A percentile compares a stretch with the other conserved stretches of the same genome.
Evolutionary conservation across 1,140 invertebrate genomes (phyloP).

Genomic region (Philotrypesis tridentata): DNA sequence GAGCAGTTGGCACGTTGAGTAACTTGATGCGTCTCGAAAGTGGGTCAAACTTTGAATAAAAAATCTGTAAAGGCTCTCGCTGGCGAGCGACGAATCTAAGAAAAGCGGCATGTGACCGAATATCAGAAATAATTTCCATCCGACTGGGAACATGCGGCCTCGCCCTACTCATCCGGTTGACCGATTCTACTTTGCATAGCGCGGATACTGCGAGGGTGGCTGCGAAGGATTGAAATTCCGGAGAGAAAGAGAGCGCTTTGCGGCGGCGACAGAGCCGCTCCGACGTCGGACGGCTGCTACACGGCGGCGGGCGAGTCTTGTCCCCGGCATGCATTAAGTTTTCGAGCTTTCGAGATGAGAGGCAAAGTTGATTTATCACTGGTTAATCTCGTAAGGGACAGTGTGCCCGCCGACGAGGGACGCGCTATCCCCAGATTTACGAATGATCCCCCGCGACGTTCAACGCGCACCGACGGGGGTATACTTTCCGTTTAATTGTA

Average conservation of each 20-base stretch:
- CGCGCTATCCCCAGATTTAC: not conserved
- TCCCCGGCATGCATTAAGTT: constrained; percentile 30
- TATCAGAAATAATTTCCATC: not conserved
- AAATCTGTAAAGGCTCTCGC: no score
- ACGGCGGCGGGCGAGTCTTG: no score
- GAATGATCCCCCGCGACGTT: no score
- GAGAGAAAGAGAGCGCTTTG: not conserved
- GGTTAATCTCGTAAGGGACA: constrained; percentile 6
- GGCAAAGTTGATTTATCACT: constrained; percentile 39
- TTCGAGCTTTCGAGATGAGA: no score
- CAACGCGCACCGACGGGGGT: not conserved
- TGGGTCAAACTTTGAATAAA: no score
- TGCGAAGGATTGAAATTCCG: not conserved
- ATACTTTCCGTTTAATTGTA: not conserved
- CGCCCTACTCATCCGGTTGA: constrained; percentile 2
- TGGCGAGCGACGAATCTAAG: not conserved
- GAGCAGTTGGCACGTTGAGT: no score
- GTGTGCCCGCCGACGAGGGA: not conserved
- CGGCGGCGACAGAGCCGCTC: no score
- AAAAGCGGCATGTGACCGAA: not conserved
- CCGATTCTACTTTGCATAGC: constrained; percentile 45
- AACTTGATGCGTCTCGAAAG: no score
- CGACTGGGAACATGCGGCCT: not conserved
- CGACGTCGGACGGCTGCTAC: no score
- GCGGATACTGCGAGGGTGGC: not conserved